Base-by-base conservation (phyloP, 2,113 vertebrate species). In the Trematocara nigrifrons region DNA sequence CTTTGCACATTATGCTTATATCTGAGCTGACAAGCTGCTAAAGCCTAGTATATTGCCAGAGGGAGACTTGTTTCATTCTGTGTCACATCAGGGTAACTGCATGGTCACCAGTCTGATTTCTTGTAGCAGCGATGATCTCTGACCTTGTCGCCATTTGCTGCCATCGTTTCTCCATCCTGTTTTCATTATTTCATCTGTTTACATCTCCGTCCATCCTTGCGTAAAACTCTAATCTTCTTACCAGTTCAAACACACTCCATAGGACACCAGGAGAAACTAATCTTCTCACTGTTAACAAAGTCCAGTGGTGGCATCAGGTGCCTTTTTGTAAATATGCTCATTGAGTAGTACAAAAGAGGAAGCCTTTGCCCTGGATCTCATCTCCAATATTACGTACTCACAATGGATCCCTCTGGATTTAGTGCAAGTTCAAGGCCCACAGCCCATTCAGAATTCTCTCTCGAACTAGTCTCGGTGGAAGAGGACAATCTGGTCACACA, bases 321-420 rank as follows among this genome's bases (percentile, higher is more conserved):
- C 89, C 83, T 92, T 86, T 92, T 93, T 89, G 89, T 86, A 90
- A 92, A 92, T 90, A 16, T 82, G 69, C 61, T 82, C 85, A 85
- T 31, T 52, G 86, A 84, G 81, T 86, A 84, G 81, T 86, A 86
- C 88, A 87, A 87, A 87, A 79, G 59, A 93, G 64, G 82, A 85
- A 84, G 71, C 76, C 80, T 92, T 93, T 92, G 82, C 81, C 87
- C 89, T 87, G 82, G 86, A 91, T 93, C 87, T 82, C 83, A 79
- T 93, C 87, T 88, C 54, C 42, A 82, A 71, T 82, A 87, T 88
- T 85, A 91, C 87, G 84, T 84, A 83, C 81, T 85, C 61, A 90
- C 57, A 93, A 86, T 83, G 54, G 71, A 91, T 92, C 87, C 80
- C 79, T 81, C 6, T 81, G 81, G 85, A 91, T 89, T 88, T 45